Evolutionary conservation across 2,113 vertebrate species (phyloP).

Genomic region (Grallaria varia): DNA sequence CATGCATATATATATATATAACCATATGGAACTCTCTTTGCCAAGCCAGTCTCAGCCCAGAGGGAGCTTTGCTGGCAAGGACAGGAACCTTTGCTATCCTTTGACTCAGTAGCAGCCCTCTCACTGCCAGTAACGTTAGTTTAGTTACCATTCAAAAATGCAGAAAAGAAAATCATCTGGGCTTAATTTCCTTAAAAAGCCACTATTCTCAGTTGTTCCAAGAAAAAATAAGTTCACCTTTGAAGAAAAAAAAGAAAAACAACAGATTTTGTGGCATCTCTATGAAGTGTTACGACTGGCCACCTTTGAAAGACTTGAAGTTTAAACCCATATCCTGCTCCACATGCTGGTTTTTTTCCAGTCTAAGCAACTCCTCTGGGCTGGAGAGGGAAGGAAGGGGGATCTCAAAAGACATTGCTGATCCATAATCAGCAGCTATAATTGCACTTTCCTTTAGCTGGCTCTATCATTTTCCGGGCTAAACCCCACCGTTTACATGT

Average conservation of each 20-base stretch:
- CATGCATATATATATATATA: background rate
- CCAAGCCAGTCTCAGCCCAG: background rate
- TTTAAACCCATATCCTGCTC: background rate
- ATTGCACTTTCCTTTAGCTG: background rate
- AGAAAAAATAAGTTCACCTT: background rate
- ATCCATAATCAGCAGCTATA: background rate
- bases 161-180: background rate
- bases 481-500: background rate
- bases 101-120: background rate
- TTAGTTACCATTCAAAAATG: background rate
- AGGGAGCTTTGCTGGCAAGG: background rate
- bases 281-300: background rate
- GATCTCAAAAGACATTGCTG: background rate
- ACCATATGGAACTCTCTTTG: background rate
- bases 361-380: background rate
- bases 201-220: background rate
- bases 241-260: background rate
- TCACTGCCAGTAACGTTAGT: background rate
- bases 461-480: background rate
- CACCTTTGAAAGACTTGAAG: background rate
- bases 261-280: background rate
- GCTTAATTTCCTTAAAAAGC: background rate
- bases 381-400: background rate
- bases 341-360: background rate
- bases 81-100: background rate